Percentiles rank a stretch among this genome's conserved stretches.
These are phyloP conservation scores for Drosophila kambysellisi DNA, from an alignment of 2,888 invertebrate species.

Conservation along the genomic window DNA sequence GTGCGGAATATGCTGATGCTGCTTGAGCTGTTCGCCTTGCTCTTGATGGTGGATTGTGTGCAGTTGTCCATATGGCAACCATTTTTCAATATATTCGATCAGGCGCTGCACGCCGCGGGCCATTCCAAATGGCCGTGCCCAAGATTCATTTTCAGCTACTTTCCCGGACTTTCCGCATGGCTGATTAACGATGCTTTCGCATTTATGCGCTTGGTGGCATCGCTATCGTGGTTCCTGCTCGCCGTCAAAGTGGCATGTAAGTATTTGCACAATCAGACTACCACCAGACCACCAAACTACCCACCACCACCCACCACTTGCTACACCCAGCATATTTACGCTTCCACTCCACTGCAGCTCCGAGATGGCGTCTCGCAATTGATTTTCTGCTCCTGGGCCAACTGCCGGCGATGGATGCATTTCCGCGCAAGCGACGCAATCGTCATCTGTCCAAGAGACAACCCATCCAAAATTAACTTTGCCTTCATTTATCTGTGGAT, in stretches of 20 bases:
- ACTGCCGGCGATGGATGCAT: slow-evolving; percentile 23
- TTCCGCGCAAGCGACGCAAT: slow-evolving; percentile 9
- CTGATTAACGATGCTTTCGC: slow-evolving; percentile 41
- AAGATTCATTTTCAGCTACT: slow-evolving; percentile 22
- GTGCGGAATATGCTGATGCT: slow-evolving; percentile 32
- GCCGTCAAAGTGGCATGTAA: slow-evolving; percentile 47
- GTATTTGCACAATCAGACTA: background rate
- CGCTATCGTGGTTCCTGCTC: slow-evolving; percentile 37
- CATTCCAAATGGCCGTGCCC: slow-evolving; percentile 24
- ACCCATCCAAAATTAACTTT: slow-evolving; percentile 4
- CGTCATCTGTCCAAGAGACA: background rate
- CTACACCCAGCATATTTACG: background rate
- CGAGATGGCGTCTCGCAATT: slow-evolving; percentile 50
- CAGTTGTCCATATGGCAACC: slow-evolving; percentile 51
- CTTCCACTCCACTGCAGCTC: slow-evolving; percentile 25
- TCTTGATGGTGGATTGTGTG: slow-evolving; percentile 49
- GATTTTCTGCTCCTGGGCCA: slow-evolving; percentile 51
- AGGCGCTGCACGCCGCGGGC: slow-evolving; percentile 22
- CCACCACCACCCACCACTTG: background rate
- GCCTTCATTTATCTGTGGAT: background rate
- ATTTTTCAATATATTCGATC: slow-evolving; percentile 27
- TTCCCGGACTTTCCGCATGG: slow-evolving; percentile 36
- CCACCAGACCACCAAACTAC: background rate
- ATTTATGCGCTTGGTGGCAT: slow-evolving; percentile 34
- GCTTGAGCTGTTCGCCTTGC: slow-evolving; percentile 33